phyloP scores from a whole-genome alignment of 2,888 invertebrate species.

The Chloroclysta siterata region DNA sequence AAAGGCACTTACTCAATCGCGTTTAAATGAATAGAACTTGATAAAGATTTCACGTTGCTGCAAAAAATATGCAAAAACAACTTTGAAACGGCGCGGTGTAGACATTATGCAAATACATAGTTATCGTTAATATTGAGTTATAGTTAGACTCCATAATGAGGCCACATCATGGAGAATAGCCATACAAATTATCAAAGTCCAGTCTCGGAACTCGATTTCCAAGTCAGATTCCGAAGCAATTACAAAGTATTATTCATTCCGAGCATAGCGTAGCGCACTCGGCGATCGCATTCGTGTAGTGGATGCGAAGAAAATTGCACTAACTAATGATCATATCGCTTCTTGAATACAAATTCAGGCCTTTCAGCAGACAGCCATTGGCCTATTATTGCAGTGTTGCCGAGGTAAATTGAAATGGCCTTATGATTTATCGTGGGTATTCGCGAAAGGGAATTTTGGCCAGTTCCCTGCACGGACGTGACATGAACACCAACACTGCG shows the following conservation, averaged over 20 bases:
- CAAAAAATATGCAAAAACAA: slow-evolving; percentile 47
- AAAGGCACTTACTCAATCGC: slow-evolving; percentile 56
- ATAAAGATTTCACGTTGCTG: slow-evolving; percentile 46
- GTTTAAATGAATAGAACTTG: slow-evolving; percentile 56
- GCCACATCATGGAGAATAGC: slow-evolving; percentile 55
- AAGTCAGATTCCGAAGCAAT: slow-evolving; percentile 69
- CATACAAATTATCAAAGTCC: slow-evolving; percentile 61
- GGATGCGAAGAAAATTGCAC: slow-evolving; percentile 80
- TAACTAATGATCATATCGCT: slow-evolving; percentile 81
- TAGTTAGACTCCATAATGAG: slow-evolving; percentile 56
- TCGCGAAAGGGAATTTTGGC: slow-evolving; percentile 74
- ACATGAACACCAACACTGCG: slow-evolving; percentile 62
- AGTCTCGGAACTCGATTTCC: slow-evolving; percentile 58
- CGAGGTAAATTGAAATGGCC: slow-evolving; percentile 79
- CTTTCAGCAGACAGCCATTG: slow-evolving; percentile 73
- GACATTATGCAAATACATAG: slow-evolving; percentile 55
- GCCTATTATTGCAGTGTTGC: slow-evolving; percentile 73
- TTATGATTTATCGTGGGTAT: slow-evolving; percentile 80
- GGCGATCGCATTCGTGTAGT: slow-evolving; percentile 69
- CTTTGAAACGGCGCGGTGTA: slow-evolving; percentile 44
- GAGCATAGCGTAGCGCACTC: slow-evolving; percentile 55
- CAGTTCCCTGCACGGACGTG: slow-evolving; percentile 70
- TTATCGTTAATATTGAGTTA: slow-evolving; percentile 52
- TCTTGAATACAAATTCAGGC: slow-evolving; percentile 81
- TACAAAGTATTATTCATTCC: slow-evolving; percentile 74